phyloP scores from a whole-genome alignment of 2,797 vertebrate genomes.

The Parauchenoglanis punctatus region DNA sequence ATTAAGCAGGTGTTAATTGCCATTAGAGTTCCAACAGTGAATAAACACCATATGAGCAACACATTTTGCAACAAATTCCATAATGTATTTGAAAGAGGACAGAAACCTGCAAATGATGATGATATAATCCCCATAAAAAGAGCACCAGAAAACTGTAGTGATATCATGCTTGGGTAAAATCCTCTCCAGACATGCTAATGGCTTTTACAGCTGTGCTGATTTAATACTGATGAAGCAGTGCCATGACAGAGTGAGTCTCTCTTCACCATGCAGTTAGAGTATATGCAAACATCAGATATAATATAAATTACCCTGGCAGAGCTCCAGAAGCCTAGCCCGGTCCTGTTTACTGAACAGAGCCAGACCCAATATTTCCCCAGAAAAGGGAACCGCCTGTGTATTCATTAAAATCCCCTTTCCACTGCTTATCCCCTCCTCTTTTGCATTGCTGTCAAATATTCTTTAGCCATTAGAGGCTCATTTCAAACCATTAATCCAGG shows the following conservation, averaged over 20 bases:
- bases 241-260: slow-evolving; percentile 40
- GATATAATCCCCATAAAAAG: slow-evolving; percentile 44
- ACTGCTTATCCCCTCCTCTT: slow-evolving; percentile 10
- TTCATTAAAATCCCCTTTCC: slow-evolving; percentile 31
- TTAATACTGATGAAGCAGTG: slow-evolving; percentile 44
- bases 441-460: slow-evolving; percentile 26
- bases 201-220: slow-evolving; percentile 51
- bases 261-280: slow-evolving; percentile 27
- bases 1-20: background rate
- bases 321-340: slow-evolving; percentile 30
- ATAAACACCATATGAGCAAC: slow-evolving; percentile 22
- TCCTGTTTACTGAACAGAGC: slow-evolving; percentile 46
- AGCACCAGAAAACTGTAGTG: slow-evolving; percentile 32
- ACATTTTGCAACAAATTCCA: slow-evolving; percentile 27
- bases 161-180: slow-evolving; percentile 54
- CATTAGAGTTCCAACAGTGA: slow-evolving; percentile 1
- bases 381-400: slow-evolving; percentile 38
- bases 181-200: slow-evolving; percentile 48
- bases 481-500: slow-evolving; percentile 45
- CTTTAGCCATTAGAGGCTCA: slow-evolving; percentile 33
- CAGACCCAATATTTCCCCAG: slow-evolving; percentile 34
- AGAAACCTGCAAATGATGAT: slow-evolving; percentile 35
- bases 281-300: slow-evolving; percentile 41
- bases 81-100: slow-evolving; percentile 31
- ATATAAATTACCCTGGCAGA: slow-evolving; percentile 45